Base-by-base conservation (phyloP, 2,888 invertebrate genomes). In the Drosophila siamana region DNA sequence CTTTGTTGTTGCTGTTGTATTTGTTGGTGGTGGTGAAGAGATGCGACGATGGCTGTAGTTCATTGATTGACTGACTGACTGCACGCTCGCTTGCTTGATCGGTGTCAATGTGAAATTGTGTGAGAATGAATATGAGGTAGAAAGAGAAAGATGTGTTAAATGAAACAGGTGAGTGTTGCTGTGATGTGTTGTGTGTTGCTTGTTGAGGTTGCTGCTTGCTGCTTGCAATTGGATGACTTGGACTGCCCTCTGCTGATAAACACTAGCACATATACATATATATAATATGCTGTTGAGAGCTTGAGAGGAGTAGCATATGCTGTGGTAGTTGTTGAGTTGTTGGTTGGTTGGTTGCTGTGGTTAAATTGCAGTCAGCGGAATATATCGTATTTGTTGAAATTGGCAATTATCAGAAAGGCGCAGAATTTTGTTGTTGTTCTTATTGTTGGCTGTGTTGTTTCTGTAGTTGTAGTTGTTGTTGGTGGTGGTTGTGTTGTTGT, bases 381-480 rank as follows among this genome's bases (percentile, higher is more conserved):
- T 84, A 75, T 86, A 78, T 83, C 81, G 56, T 86, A 70, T 78
- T 83, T 83, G 82, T 82, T 86, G 81, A 80, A 84, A 62, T 63
- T 63, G 62, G 69, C 64, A 78, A 68, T 68, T 61, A 63, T 61
- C 62, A 74, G 68, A 71, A 71, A 74, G 75, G 71, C 74, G 70
- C 69, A 48, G 68, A 76, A 80, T 54, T 61, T 71, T 46, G 47
- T 56, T 60, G 65, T 51, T 55, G 52, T 40, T 57, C 48, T 54
- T 59, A 38, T 50, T 44, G 38, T 47, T 54, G 30, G 22, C 44
- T 60, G 38, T 52, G 66, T 47, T 73, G 55, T 47, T 44, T 41
- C 48, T 65, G 24, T 33, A 51, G 54, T 61, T 48, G 65, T 60
- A n/a, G 50, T 61, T 54, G 56, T 50, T 60, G 54, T 28, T 61